Percentiles rank a stretch among this genome's conserved stretches.
These are phyloP conservation scores for Lumbricus terrestris DNA, from an alignment of 2,888 invertebrate species.

Conservation along the genomic window DNA sequence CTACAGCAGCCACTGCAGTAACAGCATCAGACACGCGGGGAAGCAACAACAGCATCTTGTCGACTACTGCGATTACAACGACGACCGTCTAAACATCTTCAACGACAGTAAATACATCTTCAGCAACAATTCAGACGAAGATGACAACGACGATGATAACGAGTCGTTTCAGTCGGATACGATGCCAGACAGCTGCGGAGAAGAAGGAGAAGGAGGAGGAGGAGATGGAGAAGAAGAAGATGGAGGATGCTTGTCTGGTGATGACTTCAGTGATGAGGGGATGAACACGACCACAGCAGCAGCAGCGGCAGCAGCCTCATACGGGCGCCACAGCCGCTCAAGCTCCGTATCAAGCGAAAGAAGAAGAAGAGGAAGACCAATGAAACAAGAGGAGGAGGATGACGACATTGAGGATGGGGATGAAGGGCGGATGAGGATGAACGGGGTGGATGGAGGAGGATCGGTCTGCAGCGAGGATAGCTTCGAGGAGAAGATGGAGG, in stretches of 20 bases:
- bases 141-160: not conserved
- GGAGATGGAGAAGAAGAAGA: no score
- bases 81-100: not conserved
- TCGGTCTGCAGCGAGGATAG: conserved; percentile 20
- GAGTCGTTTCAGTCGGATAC: not conserved
- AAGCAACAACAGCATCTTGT: no score
- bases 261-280: not conserved
- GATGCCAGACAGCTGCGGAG: not conserved
- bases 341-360: not conserved
- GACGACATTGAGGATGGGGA: conserved; percentile 22
- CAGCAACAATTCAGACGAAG: conserved; percentile 7
- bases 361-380: not conserved
- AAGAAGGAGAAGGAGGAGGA: no score
- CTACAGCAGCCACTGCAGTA: not conserved
- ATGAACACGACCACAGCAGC: not conserved
- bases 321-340: not conserved
- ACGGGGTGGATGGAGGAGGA: conserved; percentile 21
- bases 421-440: conserved; percentile 14
- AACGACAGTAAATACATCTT: not conserved
- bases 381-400: not conserved
- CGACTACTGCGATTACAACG: not conserved
- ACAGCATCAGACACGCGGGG: not conserved
- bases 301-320: not conserved
- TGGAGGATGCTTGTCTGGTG: not conserved
- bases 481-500: conserved; percentile 54